A percentile compares a stretch with the other conserved stretches of the same genome.
These are phyloP conservation scores for Euclidia mi DNA, from an alignment of 2,888 invertebrate genomes.

Conservation along the genomic window DNA sequence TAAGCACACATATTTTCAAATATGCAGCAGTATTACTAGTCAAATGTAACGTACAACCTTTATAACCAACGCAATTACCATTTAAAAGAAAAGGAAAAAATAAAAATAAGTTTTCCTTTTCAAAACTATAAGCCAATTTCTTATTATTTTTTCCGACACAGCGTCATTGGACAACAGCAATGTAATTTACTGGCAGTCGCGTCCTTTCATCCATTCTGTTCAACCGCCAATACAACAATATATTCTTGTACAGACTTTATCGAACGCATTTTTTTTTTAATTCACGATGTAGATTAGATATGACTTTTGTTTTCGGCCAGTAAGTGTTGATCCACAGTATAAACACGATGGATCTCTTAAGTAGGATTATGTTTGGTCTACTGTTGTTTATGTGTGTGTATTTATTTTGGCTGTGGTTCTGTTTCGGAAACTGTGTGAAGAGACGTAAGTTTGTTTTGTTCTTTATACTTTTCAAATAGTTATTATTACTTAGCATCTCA, in stretches of 20 bases:
- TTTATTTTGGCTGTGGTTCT: slow-evolving; percentile 85
- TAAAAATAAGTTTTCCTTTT: too few species aligned
- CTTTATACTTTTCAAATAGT: not conserved
- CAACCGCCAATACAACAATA: slow-evolving; percentile 12
- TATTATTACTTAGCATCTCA: too few species aligned
- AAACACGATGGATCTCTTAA: slow-evolving; percentile 70
- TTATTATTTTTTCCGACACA: slow-evolving; percentile 46
- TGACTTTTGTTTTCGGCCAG: slow-evolving; percentile 18
- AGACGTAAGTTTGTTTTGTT: slow-evolving; percentile 70
- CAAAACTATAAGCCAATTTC: too few species aligned
- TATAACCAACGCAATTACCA: too few species aligned
- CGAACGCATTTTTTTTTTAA: slow-evolving; percentile 10
- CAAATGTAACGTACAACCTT: too few species aligned
- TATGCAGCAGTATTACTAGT: too few species aligned
- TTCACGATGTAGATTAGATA: slow-evolving; percentile 43
- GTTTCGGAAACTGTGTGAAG: slow-evolving; percentile 73
- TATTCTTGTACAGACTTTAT: slow-evolving; percentile 9
- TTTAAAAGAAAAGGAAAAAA: too few species aligned
- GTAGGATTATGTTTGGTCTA: slow-evolving; percentile 60
- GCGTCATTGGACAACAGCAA: slow-evolving; percentile 39
- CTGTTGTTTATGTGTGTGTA: slow-evolving; percentile 75
- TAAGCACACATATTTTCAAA: too few species aligned
- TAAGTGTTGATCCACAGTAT: slow-evolving; percentile 32
- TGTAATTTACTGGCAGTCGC: slow-evolving; percentile 26
- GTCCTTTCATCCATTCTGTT: slow-evolving; percentile 7